A percentile compares a stretch with the other conserved stretches of the same genome.
Conservation (phyloP, 2,113 vertebrate genomes). For the Cottus gobio region DNA sequence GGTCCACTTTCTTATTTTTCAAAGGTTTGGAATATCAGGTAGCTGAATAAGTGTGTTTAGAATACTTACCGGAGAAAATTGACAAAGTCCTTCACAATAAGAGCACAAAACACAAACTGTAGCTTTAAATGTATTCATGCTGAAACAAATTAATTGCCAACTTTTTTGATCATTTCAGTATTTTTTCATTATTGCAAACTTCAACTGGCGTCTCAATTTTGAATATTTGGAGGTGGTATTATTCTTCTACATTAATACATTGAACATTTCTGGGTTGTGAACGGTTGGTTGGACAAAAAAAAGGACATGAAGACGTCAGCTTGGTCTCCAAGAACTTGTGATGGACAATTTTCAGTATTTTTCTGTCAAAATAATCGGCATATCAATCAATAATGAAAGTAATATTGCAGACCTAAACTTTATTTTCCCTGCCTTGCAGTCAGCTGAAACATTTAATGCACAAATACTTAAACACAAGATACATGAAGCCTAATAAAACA, state of each 20-base stretch:
- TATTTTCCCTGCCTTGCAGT: background rate
- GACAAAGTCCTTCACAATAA: background rate
- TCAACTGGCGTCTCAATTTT: background rate
- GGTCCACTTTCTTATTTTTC: background rate
- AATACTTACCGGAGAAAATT: background rate
- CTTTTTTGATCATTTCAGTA: background rate
- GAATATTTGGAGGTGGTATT: background rate
- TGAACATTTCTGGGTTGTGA: background rate
- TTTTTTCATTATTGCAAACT: background rate
- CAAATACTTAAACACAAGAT: background rate
- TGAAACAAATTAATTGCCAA: background rate
- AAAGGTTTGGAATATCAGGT: background rate
- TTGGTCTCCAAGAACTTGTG: background rate
- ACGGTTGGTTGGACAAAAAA: background rate
- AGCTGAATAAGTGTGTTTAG: background rate
- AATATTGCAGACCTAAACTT: background rate
- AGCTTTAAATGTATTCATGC: background rate
- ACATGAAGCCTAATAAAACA: background rate
- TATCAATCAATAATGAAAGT: background rate
- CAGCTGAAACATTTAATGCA: background rate
- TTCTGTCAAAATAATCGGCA: background rate
- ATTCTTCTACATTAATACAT: background rate
- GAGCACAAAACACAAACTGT: background rate
- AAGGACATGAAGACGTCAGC: background rate
- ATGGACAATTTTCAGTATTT: background rate